Evolutionary conservation across 2,113 vertebrate species (phyloP).

Genomic region (Promerops cafer): DNA sequence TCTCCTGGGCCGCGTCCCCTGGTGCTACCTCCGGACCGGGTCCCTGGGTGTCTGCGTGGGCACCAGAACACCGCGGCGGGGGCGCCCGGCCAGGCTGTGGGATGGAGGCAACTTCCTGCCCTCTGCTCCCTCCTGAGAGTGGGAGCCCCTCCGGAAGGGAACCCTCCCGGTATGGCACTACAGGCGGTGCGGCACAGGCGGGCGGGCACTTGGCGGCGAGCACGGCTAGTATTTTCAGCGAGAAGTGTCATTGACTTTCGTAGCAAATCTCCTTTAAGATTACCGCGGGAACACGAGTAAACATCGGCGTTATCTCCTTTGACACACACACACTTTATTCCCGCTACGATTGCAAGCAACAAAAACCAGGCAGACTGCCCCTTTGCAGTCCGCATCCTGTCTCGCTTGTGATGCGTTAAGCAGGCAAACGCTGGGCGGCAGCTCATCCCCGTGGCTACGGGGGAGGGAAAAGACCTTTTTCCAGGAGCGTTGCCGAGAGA

Average conservation of each 20-base stretch:
- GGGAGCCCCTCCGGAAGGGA: neutral
- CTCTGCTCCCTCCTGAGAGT: neutral
- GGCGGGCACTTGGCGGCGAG: neutral
- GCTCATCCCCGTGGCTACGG: neutral
- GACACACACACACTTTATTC: neutral
- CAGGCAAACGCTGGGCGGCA: neutral
- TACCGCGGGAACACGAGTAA: neutral
- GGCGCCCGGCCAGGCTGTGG: neutral
- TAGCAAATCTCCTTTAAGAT: neutral
- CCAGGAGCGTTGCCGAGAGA: too few species aligned
- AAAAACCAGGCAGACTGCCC: neutral
- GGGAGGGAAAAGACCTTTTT: neutral
- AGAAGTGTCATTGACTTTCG: neutral
- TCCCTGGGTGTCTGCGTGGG: neutral
- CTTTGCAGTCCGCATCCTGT: neutral
- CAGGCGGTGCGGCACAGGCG: neutral
- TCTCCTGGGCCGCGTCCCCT: neutral
- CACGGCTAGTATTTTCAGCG: neutral
- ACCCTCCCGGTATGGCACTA: neutral
- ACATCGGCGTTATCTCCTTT: neutral
- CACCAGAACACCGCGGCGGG: neutral
- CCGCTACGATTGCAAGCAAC: neutral
- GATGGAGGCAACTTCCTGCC: neutral
- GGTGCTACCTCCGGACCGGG: neutral
- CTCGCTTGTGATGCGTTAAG: neutral